Evolutionary conservation across 2,113 vertebrate genomes (phyloP), one percentile per base, ranked within the genome.

Genomic region (Nothocercus julius): DNA sequence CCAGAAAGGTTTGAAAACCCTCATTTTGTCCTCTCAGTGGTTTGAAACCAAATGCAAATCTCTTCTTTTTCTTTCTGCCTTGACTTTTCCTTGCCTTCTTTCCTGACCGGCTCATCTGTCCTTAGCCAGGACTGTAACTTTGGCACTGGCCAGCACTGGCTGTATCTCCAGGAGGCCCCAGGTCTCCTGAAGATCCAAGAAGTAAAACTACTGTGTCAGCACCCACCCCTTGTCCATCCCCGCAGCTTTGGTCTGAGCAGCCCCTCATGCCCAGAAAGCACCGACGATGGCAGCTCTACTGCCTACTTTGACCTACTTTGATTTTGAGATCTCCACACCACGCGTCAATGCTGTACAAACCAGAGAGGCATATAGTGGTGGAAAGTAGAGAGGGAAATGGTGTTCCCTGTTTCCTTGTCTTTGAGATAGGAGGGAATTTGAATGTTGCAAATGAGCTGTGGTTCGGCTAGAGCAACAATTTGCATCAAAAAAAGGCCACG

Each of bases 381-480:
- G 44, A 59, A 80, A 34, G 44, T 53, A 89, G 53, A 54, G 25
- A 32, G 58, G 83, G 38, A 87, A 79, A 32, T 16, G 53, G 63
- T 62, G 32, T 73, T 88, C 80, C 80, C 62, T 76, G n/a, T 67
- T 90, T 87, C 69, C 73, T 86, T 58, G 38, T 56, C 25, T 77
- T 93, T 92, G 40, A 79, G 42, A 25, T 16, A 42, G 62, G 51
- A 89, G 44, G 24, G 56, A 89, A 83, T 93, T 87, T 85, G 64
- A 93, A 82, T 73, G 68, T 63, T 90, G 8, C 72, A 69, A 72
- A 79, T 47, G 59, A 68, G 68, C 85, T 87, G 82, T 36, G 47
- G 92, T 89, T 94, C 69, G 63, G 56, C 73, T 54, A 54, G 3
- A 91, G 90, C 72, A 85, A 92, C 42, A 73, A 44, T 94, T 92